Evolutionary conservation across 30 jellyfish, hydroid and myxozoan species (phyloP).

Genomic region (Euphysa ruthae): DNA sequence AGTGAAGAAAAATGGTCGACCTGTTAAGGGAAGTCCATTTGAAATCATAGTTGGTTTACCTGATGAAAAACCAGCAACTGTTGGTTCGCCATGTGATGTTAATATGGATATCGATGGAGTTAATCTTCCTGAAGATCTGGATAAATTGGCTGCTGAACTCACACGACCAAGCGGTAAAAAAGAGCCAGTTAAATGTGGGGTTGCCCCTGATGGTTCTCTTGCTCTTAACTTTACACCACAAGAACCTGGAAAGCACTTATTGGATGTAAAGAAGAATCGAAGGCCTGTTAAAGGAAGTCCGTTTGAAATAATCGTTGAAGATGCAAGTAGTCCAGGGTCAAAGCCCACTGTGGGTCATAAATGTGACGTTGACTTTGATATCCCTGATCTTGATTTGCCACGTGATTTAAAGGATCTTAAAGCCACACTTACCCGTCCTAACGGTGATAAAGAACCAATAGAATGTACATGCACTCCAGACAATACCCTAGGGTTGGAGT

Average conservation of each 20-base stretch:
- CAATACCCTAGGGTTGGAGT: conserved; percentile 66
- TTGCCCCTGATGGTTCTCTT: conserved; percentile 76
- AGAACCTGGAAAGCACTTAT: conserved; percentile 83
- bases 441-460: conserved; percentile 71
- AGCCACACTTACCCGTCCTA: conserved; percentile 89
- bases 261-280: conserved; percentile 59
- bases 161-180: conserved; percentile 79
- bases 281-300: conserved; percentile 93
- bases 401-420: conserved; percentile 62
- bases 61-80: conserved; percentile 51
- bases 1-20: conserved; percentile 63
- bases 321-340: conserved; percentile 4
- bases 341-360: conserved; percentile 88
- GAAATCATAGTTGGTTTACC: conserved; percentile 37
- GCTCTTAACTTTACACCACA: conserved; percentile 69
- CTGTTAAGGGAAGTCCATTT: conserved; percentile 85
- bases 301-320: conserved; percentile 76
- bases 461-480: conserved; percentile 65
- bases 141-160: conserved; percentile 48
- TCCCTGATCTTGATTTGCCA: conserved; percentile 81
- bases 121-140: conserved; percentile 70
- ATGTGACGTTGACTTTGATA: conserved; percentile 79
- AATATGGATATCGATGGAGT: conserved; percentile 64
- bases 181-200: conserved; percentile 74
- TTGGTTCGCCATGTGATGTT: conserved; percentile 87